Evolutionary conservation across 2,888 invertebrate genomes (phyloP), one percentile per base, ranked within the genome.

Genomic region (Protodeltote pygarga): DNA sequence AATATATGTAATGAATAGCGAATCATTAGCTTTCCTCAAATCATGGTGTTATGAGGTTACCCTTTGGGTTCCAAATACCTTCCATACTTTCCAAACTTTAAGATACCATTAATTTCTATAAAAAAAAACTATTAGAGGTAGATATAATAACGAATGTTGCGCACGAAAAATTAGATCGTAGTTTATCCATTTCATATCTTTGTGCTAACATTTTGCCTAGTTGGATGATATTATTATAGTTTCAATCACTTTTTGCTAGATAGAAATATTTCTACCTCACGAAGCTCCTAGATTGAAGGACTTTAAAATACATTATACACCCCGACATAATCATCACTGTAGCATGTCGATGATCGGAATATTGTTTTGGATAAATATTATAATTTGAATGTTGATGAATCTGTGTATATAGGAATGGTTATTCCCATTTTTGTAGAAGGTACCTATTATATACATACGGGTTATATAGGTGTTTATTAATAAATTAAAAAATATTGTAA

Each of bases 1-100:
- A 57, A 55, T 62, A 53, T 57, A 52, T 73, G 71, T 53, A 64
- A 65, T 68, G 34, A 65, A 66, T 77, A 78, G 71, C 46, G 45
- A 53, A 51, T 75, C 83, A 83, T 78, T 71, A 77, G 79, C 81
- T 77, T 80, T 71, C 73, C 76, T 67, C 63, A 66, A 64, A 55
- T 72, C 79, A 80, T 74, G 73, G 78, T 78, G 70, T 67, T 44
- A 37, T 40, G 52, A 46, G 66, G 70, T 71, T 67, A 51, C 67
- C 67, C 70, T 58, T 39, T 41, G 69, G 74, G 65, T 67, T 70
- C 59, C 70, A 72, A 60, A 71, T 73, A 68, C 66, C 66, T 66
- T 50, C 47, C 52, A 61, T 40, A 69, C 61, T 49, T 44, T 65
- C 70, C 61, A 48, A 65, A 51, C 32, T 59, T 34, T 33, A 54